A percentile compares a stretch with the other conserved stretches of the same genome.
These are phyloP conservation scores for Lysiphlebus fabarum DNA, from an alignment of 1,140 invertebrate genomes.

Conservation along the genomic window DNA sequence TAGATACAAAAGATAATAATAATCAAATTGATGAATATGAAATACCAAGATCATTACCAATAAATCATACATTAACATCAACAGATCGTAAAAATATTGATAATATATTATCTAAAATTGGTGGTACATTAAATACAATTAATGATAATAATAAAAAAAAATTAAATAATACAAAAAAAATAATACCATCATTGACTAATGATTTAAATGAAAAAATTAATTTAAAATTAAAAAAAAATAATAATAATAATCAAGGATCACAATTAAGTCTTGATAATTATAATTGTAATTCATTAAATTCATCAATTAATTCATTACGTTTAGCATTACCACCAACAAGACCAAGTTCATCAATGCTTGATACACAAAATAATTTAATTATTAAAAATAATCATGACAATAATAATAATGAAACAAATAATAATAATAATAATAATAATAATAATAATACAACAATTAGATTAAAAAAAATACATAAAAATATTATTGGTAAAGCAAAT, in stretches of 20 bases:
- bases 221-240: constrained; percentile 35
- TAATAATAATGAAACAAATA: constrained; percentile 28
- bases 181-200: constrained; percentile 15
- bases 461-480: constrained; percentile 39
- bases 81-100: constrained; percentile 21
- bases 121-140: constrained; percentile 36
- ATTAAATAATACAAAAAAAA: constrained; percentile 35
- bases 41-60: constrained; percentile 53
- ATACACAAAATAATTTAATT: constrained; percentile 36
- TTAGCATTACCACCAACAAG: constrained; percentile 33
- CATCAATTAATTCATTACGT: constrained; percentile 33
- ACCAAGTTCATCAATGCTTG: constrained; percentile 44
- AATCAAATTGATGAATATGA: constrained; percentile 60
- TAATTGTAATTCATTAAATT: constrained; percentile 38
- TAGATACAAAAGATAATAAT: constrained; percentile 44
- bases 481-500: constrained; percentile 44
- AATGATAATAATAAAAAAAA: constrained; percentile 42
- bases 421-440: constrained; percentile 12
- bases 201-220: constrained; percentile 35
- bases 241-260: constrained; percentile 34
- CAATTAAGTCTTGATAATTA: constrained; percentile 39
- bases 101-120: constrained; percentile 25
- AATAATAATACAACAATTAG: constrained; percentile 31
- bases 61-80: constrained; percentile 24
- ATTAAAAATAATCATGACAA: no score